Evolutionary conservation across 1,140 invertebrate species (phyloP).

Genomic region (Heterodera schachtii): DNA sequence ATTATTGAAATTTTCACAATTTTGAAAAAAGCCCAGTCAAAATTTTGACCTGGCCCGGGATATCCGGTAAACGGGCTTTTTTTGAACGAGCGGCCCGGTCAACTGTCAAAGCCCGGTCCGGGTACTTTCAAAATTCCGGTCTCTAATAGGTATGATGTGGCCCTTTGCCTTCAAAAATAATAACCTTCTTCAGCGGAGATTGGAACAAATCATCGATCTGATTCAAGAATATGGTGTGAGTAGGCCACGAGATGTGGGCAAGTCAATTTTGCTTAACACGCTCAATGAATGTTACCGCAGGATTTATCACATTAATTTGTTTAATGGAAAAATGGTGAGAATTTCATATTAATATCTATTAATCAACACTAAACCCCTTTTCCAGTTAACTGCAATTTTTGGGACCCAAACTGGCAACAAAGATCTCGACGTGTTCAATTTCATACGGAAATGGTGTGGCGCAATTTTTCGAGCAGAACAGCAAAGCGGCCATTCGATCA

Average conservation of each 20-base stretch:
- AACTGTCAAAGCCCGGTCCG: too few species aligned
- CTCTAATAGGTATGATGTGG: too few species aligned
- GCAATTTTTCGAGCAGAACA: background rate
- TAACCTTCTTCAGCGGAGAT: background rate
- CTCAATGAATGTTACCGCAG: background rate
- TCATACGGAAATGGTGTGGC: background rate
- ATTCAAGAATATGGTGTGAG: background rate
- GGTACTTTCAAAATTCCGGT: too few species aligned
- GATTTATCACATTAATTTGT: background rate
- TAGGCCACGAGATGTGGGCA: background rate
- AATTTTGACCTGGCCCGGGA: too few species aligned
- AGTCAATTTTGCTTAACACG: background rate
- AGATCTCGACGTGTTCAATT: background rate
- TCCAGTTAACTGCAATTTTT: conserved; percentile 7
- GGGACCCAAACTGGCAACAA: background rate
- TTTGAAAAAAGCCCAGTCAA: too few species aligned
- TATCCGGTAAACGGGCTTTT: too few species aligned
- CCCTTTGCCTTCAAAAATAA: too few species aligned
- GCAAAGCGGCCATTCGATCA: background rate
- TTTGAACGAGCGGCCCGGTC: too few species aligned
- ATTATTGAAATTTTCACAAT: too few species aligned
- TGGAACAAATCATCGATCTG: conserved; percentile 10
- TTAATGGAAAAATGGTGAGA: background rate
- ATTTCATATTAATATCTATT: too few species aligned
- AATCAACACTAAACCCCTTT: too few species aligned